Base-by-base conservation (phyloP, 2,797 vertebrate genomes). In the Leuciscus waleckii region DNA sequence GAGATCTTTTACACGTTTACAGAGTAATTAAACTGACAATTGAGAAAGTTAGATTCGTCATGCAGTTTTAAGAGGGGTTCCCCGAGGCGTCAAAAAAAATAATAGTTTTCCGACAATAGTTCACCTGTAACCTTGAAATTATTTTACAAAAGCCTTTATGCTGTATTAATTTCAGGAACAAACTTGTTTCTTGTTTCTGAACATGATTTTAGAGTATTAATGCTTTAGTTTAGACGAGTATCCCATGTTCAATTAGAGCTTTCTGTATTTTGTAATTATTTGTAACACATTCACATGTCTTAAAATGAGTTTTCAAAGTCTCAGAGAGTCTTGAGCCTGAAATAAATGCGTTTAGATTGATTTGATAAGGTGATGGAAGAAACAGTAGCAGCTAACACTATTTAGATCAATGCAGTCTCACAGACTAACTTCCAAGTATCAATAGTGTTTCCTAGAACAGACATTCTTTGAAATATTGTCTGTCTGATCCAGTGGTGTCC, bases 11-110 rank as follows among this genome's bases (percentile, higher is more conserved):
- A 63, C 37, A 71, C 56, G 37, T 71, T 32, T 69, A 29, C 19
- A 49, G 3, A n/a, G 29, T 73, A 46, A 78, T 78, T 71, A 73
- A 11, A 56, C 26, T 82, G 79, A 69, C n/a, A 35, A 51, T 85
- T 82, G 67, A 81, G 79, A 68, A 82, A 85, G 74, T 85, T 67
- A 85, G 86, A 87, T 87, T 87, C 83, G 86, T 56, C 83, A 58
- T 29, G 51, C 68, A 67, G 21, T 46, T 85, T 41, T 41, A 77
- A 43, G 17, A 29, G 71, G 63, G 70, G 49, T 73, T 46, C 49
- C 29, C 71, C 9, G 79, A 83, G 70, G 39, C 69, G 61, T 87
- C 61, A 58, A 70, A 51, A 63, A 63, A 43, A 61, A 43, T 65
- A 23, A 61, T 43, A 41, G 39, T 41, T 11, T 43, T 43, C 41